These are phyloP conservation scores for Nycticebus coucang DNA, from an alignment of 2,113 vertebrate genomes.

Conservation along the genomic window DNA sequence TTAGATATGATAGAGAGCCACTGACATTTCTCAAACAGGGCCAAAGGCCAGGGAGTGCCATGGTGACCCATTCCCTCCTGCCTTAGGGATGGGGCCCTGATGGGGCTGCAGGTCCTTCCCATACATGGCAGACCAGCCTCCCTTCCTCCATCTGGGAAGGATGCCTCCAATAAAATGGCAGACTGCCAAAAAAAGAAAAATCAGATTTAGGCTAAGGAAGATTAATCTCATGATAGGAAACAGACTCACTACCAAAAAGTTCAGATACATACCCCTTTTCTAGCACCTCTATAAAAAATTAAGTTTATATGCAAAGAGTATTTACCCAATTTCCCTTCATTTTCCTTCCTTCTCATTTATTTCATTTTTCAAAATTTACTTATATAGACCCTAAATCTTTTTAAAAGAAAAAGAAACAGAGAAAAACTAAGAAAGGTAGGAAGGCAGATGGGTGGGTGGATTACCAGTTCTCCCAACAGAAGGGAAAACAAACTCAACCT, in stretches of 20 bases:
- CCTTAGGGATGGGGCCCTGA: accelerated
- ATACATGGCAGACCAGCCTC: neutral
- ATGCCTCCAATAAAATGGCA: neutral
- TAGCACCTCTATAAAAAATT: neutral
- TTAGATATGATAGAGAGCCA: neutral
- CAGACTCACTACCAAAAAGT: neutral
- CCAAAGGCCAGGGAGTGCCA: neutral
- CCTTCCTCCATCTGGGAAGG: accelerated
- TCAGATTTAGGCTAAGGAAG: neutral
- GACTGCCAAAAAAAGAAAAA: neutral
- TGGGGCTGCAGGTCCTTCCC: neutral
- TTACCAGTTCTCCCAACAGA: constrained; percentile 33
- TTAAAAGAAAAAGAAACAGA: constrained; percentile 27
- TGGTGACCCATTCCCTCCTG: neutral
- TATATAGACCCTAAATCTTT: neutral
- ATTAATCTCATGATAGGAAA: neutral
- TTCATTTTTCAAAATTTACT: constrained; percentile 35
- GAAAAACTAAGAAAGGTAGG: constrained; percentile 39
- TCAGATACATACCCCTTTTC: neutral
- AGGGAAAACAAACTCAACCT: constrained; percentile 45
- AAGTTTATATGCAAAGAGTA: neutral
- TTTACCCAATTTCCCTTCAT: neutral
- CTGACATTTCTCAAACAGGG: neutral
- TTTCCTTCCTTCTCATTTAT: neutral
- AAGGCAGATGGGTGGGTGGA: neutral